phyloP scores from a whole-genome alignment of 2,888 invertebrate species.

The Dexiosoma caninum region DNA sequence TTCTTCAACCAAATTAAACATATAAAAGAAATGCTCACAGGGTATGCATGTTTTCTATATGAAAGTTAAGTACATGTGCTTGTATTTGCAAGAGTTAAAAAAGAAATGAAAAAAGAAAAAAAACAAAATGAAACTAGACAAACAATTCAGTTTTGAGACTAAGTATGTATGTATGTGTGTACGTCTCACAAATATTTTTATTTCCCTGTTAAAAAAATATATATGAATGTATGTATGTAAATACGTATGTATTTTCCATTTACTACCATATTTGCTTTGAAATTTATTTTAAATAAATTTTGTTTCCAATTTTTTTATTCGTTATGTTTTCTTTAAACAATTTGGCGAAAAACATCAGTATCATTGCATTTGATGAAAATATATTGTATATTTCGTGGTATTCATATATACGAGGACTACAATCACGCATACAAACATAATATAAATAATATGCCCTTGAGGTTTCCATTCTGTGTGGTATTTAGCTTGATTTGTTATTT shows the following conservation, averaged over 20 bases:
- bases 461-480: not conserved
- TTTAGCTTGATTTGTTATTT: constrained; percentile 23
- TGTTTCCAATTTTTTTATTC: not conserved
- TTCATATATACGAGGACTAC: not conserved
- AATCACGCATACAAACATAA: not conserved
- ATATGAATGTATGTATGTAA: too few species aligned
- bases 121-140: not conserved
- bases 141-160: constrained; percentile 18
- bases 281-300: not conserved
- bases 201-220: not conserved
- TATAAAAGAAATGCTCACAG: not conserved
- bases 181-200: constrained; percentile 20
- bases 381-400: not conserved
- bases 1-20: too few species aligned
- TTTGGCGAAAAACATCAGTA: not conserved
- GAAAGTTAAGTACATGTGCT: constrained; percentile 21
- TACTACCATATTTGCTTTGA: not conserved
- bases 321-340: not conserved
- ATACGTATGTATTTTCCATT: not conserved
- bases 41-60: not conserved
- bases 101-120: constrained; percentile 1
- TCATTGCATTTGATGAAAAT: not conserved
- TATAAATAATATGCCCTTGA: constrained; percentile 36
- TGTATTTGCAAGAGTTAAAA: constrained; percentile 32
- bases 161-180: too few species aligned